Evolutionary conservation across 2,888 invertebrate genomes (phyloP), one percentile per base, ranked within the genome.

Genomic region (Erebia ligea): DNA sequence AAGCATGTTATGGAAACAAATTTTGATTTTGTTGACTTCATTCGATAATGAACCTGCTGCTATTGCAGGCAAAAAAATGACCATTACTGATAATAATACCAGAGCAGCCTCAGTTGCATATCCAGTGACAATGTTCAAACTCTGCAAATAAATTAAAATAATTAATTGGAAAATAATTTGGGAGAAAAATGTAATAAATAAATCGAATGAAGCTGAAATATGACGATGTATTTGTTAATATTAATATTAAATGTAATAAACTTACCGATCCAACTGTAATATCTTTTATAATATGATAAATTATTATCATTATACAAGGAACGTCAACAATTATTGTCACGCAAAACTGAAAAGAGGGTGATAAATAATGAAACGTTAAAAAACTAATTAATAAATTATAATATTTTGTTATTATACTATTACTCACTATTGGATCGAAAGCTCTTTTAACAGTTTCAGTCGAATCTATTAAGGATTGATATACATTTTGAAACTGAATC

Each of bases 21-120:
- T 61, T 68, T 75, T 73, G 50, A 74, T 69, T 25, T 74, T 64
- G n/a, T 69, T 21, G 1, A 67, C 65, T 48, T 69, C 71, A 2
- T 45, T 64, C 50, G 59, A n/a, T 11, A 73, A 54, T 13, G 19
- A 56, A 8, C 64, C 62, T 0, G 75, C 73, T 1, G 61, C 56
- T 8, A 74, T 15, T 9, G 57, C 58, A 4, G 73, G 72, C 1
- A 52, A 48, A 65, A 72, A 69, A 10, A 69, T 67, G 2, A 68
- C 52, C 4, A 72, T 17, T 10, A 69, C 1, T 2, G 64, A 17
- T 25, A 45, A 45, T 42, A 67, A 8, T 2, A 72, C 67, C 13
- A 50, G 13, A 2, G 48, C 19, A 40, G 21, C n/a, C 40, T 73
- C 67, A 4, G 42, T n/a, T 17, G 42, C 19, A 15, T 67, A 69